Evolutionary conservation across 2,888 invertebrate genomes (phyloP).

Genomic region (Leptopterna dolabrata): DNA sequence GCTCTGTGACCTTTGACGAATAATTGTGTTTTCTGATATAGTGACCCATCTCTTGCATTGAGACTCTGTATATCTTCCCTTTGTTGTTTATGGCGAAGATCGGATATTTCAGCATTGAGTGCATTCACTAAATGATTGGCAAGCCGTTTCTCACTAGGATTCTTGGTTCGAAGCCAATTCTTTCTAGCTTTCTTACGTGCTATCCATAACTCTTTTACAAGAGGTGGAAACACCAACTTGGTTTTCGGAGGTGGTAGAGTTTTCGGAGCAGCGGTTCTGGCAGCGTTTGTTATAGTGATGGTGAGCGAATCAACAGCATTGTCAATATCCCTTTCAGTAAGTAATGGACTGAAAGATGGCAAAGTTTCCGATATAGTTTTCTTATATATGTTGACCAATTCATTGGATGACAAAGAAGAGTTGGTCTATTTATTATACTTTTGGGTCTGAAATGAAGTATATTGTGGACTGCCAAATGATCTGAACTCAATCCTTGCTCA

Average conservation of each 20-base stretch:
- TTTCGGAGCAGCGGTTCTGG: background rate
- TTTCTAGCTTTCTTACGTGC: background rate
- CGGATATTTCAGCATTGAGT: constrained; percentile 10
- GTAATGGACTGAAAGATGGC: background rate
- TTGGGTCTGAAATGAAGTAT: background rate
- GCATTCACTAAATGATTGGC: background rate
- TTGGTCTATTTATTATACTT: background rate
- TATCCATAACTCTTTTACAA: background rate
- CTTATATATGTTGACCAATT: background rate
- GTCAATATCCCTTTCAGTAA: background rate
- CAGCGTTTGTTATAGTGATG: background rate
- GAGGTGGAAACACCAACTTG: too few relatives aligned
- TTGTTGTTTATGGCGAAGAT: background rate
- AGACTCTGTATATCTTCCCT: constrained; percentile 4
- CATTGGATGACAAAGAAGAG: background rate
- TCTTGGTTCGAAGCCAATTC: background rate
- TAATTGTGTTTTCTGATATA: too few relatives aligned
- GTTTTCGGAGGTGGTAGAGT: background rate
- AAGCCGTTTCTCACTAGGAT: background rate
- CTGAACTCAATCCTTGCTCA: background rate
- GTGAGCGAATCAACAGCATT: background rate
- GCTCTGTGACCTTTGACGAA: background rate
- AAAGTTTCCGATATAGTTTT: background rate
- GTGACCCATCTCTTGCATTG: background rate
- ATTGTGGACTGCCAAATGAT: background rate